phyloP scores from a whole-genome alignment of 2,113 vertebrate genomes.

The Ibidorhyncha struthersii region DNA sequence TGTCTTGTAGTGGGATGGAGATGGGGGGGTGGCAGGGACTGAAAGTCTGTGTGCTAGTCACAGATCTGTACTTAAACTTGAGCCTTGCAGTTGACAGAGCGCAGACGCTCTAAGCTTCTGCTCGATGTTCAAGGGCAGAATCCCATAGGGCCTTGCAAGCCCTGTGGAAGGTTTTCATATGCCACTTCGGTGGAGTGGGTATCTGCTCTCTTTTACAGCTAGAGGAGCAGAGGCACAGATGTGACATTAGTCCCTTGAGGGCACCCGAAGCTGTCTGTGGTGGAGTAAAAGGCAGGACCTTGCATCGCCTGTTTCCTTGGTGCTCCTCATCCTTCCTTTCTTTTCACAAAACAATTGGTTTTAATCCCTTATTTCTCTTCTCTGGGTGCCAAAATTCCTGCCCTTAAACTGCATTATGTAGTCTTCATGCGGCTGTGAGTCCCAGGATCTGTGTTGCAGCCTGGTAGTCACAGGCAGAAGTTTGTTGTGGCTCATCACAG shows the following conservation, averaged over 20 bases:
- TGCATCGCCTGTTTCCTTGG: not conserved
- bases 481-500: not conserved
- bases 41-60: not conserved
- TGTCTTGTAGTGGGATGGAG: not conserved
- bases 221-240: not conserved
- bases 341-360: not conserved
- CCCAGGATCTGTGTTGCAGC: not conserved
- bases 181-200: not conserved
- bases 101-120: not conserved
- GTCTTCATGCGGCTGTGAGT: not conserved
- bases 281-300: not conserved
- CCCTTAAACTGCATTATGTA: not conserved
- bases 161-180: not conserved
- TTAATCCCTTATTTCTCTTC: not conserved
- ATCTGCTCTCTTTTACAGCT: not conserved
- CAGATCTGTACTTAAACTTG: not conserved
- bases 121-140: not conserved
- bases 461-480: not conserved
- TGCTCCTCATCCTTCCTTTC: not conserved
- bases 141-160: not conserved
- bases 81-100: not conserved
- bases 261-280: not conserved
- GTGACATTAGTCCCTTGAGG: not conserved
- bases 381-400: not conserved
- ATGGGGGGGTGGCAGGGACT: not conserved